A percentile compares a stretch with the other conserved stretches of the same genome.
These are phyloP conservation scores for Agrochola lota DNA, from an alignment of 2,888 invertebrate genomes.

Conservation along the genomic window DNA sequence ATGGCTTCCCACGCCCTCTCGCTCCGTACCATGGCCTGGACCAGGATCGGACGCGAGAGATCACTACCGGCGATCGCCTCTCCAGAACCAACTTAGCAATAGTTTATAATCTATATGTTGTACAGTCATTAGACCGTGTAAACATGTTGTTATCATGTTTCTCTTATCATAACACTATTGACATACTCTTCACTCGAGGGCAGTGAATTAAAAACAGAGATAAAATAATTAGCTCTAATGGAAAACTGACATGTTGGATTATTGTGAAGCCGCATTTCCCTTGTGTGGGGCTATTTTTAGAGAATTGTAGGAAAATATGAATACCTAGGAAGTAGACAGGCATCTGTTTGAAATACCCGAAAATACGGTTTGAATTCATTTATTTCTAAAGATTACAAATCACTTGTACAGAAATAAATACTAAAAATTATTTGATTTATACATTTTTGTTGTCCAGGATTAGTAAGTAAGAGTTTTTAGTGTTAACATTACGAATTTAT, in stretches of 20 bases:
- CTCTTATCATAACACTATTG: conserved; percentile 22
- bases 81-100: neutral
- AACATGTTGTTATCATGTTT: conserved; percentile 7
- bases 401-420: too few relatives aligned
- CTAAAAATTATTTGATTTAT: too few relatives aligned
- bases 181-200: conserved; percentile 16
- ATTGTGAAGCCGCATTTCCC: conserved; percentile 41
- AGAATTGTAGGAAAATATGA: neutral
- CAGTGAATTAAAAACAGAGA: conserved; percentile 54
- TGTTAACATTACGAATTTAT: too few relatives aligned
- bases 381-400: too few relatives aligned
- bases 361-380: neutral
- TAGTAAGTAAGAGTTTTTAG: too few relatives aligned
- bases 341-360: neutral
- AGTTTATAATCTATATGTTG: conserved; percentile 8
- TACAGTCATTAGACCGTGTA: conserved; percentile 9
- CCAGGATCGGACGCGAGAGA: too few relatives aligned
- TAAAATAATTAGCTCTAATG: conserved; percentile 55
- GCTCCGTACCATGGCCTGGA: too few relatives aligned
- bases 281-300: neutral
- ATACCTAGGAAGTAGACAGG: neutral
- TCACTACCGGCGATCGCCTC: too few relatives aligned
- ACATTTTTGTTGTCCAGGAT: too few relatives aligned
- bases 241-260: conserved; percentile 47
- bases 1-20: too few relatives aligned